phyloP scores from a whole-genome alignment of 1,140 invertebrate genomes.

The Dinothrombium tinctorium region DNA sequence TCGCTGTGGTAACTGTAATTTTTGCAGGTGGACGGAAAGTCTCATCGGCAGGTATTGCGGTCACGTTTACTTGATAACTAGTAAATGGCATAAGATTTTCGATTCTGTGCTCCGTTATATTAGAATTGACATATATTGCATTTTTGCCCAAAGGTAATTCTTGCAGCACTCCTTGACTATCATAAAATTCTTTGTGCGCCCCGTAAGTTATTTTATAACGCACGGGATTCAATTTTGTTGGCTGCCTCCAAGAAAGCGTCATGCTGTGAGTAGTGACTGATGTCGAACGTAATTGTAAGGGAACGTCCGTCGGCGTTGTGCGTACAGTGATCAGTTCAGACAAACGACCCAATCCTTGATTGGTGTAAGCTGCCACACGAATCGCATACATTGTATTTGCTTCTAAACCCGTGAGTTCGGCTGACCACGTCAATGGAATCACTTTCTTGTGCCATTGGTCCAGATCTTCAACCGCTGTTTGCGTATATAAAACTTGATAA shows the following conservation, averaged over 20 bases:
- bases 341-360: constrained; percentile 28
- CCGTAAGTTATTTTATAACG: constrained; percentile 77
- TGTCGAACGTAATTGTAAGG: constrained; percentile 54
- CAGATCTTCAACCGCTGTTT: constrained; percentile 53
- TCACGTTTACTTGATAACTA: constrained; percentile 80
- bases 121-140: constrained; percentile 41
- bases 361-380: constrained; percentile 59
- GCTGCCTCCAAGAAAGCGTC: constrained; percentile 70
- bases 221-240: constrained; percentile 60
- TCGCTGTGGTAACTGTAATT: constrained; percentile 83
- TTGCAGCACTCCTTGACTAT: constrained; percentile 74
- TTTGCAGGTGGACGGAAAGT: constrained; percentile 65
- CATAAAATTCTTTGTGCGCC: constrained; percentile 80
- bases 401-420: constrained; percentile 68
- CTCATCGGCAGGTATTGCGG: constrained; percentile 56
- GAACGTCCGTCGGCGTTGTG: constrained; percentile 41
- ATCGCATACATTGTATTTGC: constrained; percentile 76
- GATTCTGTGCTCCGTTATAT: constrained; percentile 27
- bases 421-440: constrained; percentile 61
- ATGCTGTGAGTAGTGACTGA: constrained; percentile 32
- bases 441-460: constrained; percentile 68
- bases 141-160: constrained; percentile 49
- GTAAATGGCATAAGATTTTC: constrained; percentile 65
- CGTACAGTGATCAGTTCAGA: constrained; percentile 49
- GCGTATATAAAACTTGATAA: constrained; percentile 32